These are phyloP conservation scores for Diacarnus erythraeanus DNA, from an alignment of 37 sponge, comb jelly and placozoan species.

Conservation along the genomic window DNA sequence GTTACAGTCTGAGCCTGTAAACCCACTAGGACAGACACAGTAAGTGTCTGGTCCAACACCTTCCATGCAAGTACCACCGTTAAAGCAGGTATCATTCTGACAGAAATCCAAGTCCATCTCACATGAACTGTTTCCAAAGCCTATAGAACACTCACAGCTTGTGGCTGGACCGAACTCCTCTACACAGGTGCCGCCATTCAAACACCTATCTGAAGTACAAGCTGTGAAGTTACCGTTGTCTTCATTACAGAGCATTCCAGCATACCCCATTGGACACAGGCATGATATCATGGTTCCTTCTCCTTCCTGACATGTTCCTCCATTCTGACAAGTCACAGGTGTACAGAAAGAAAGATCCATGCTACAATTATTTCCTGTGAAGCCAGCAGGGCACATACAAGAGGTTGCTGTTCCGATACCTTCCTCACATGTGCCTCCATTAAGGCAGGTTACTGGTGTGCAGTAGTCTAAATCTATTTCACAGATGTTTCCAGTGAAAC, in stretches of 20 bases:
- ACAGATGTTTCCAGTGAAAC: slow-evolving; percentile 26
- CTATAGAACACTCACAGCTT: slow-evolving; percentile 37
- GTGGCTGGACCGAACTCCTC: slow-evolving; percentile 31
- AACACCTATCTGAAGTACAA: slow-evolving; percentile 33
- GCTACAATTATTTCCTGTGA: slow-evolving; percentile 36
- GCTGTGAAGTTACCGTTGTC: slow-evolving; percentile 10
- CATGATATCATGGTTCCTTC: slow-evolving; percentile 12
- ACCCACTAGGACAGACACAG: slow-evolving; percentile 37
- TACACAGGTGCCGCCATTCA: slow-evolving; percentile 65
- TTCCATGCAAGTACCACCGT: slow-evolving; percentile 59
- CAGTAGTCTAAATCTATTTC: background rate
- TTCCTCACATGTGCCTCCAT: slow-evolving; percentile 56
- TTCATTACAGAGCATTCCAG: slow-evolving; percentile 36
- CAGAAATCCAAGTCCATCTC: slow-evolving; percentile 31
- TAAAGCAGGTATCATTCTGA: slow-evolving; percentile 24
- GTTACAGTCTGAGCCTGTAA: slow-evolving; percentile 24
- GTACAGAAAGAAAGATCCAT: slow-evolving; percentile 9
- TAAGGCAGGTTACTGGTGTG: slow-evolving; percentile 20
- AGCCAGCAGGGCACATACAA: slow-evolving; percentile 48
- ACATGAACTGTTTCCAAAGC: slow-evolving; percentile 42
- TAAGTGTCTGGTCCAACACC: background rate
- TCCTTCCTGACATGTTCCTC: slow-evolving; percentile 36
- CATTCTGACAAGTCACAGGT: slow-evolving; percentile 10
- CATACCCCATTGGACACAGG: slow-evolving; percentile 41
- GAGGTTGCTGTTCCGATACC: slow-evolving; percentile 14